Conservation (phyloP, 2,888 invertebrate genomes). For the Ctena decussata region DNA sequence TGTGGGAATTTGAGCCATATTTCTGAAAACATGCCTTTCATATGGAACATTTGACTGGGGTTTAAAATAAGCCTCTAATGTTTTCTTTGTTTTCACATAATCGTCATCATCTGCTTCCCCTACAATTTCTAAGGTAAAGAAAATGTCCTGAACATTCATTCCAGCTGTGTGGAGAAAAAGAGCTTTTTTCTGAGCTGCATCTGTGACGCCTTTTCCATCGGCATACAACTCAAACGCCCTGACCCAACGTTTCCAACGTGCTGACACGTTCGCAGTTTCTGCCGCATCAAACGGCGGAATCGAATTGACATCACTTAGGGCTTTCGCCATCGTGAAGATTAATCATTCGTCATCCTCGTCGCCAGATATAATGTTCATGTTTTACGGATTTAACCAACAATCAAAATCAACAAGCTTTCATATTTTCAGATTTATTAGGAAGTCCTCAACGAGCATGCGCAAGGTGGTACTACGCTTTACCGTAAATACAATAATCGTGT, state of each 20-base stretch:
- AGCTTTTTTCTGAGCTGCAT: conserved; percentile 31
- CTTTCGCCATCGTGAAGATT: neutral
- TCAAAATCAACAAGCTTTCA: too few species aligned
- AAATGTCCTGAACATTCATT: conserved; percentile 38
- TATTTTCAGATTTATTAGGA: too few species aligned
- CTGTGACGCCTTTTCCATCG: conserved; percentile 26
- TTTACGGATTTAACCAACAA: too few species aligned
- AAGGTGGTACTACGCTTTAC: too few species aligned
- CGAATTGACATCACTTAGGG: neutral
- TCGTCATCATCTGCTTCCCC: neutral
- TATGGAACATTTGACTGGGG: conserved; percentile 33
- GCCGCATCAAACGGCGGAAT: neutral
- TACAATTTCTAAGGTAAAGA: conserved; percentile 11
- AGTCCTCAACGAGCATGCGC: too few species aligned
- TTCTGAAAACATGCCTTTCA: conserved; percentile 43
- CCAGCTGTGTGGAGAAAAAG: conserved; percentile 49
- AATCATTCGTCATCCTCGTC: neutral
- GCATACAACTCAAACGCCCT: conserved; percentile 44
- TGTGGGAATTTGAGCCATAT: conserved; percentile 24
- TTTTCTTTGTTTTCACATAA: conserved; percentile 15
- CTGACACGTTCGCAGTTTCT: neutral
- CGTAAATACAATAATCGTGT: too few species aligned
- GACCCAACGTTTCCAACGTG: conserved; percentile 40
- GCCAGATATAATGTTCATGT: too few species aligned
- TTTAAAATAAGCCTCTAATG: conserved; percentile 31